Evolutionary conservation across 2,113 vertebrate species (phyloP).

Genomic region (Leptocoma aspasia): DNA sequence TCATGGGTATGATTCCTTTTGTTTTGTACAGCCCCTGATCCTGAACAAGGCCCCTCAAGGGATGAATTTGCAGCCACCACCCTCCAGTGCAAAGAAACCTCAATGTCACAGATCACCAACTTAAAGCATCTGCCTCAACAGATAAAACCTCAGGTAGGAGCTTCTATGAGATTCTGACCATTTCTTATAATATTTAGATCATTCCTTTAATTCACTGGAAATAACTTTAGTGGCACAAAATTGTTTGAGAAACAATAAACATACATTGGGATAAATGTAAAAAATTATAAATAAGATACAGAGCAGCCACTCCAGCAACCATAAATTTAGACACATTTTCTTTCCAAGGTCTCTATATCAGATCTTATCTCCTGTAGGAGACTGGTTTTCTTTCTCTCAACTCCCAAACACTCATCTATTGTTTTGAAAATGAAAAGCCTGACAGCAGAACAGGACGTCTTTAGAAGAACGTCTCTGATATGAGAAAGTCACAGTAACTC

Average conservation of each 20-base stretch:
- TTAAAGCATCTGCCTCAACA: neutral
- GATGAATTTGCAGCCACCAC: neutral
- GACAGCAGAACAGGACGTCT: conserved; percentile 12
- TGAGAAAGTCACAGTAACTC: conserved; percentile 1
- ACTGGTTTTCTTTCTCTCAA: neutral
- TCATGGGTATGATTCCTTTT: accelerated
- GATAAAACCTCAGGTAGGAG: neutral
- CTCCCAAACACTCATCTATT: conserved; percentile 27
- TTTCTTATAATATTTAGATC: neutral
- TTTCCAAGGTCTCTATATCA: conserved; percentile 54
- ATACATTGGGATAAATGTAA: conserved; percentile 27
- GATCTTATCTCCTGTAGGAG: conserved; percentile 35
- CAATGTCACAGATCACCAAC: neutral
- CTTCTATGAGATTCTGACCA: neutral
- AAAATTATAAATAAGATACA: conserved; percentile 54
- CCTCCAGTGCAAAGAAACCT: neutral
- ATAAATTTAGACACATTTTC: conserved; percentile 56
- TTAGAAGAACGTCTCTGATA: neutral
- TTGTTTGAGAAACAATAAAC: conserved; percentile 51
- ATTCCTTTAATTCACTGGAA: neutral
- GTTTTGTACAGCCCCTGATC: neutral
- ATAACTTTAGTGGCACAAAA: neutral
- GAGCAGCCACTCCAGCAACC: conserved; percentile 46
- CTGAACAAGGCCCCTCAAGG: accelerated
- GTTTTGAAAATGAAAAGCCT: conserved; percentile 27